phyloP scores from a whole-genome alignment of 2,113 vertebrate genomes.

The Cacatua alba region DNA sequence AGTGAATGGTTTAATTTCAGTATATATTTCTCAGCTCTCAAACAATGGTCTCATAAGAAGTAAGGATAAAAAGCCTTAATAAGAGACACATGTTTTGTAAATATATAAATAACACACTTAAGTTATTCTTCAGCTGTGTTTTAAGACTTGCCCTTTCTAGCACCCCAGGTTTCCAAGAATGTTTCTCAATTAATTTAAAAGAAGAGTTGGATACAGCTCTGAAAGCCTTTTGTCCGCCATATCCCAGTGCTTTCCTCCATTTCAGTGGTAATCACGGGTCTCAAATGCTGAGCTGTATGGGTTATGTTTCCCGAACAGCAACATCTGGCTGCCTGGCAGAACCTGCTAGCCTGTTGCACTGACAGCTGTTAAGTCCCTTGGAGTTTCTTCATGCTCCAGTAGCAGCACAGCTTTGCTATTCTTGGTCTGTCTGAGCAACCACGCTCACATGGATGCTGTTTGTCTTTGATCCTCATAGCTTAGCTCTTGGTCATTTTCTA shows the following conservation, averaged over 20 bases:
- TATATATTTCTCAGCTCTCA: neutral
- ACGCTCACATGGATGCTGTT: neutral
- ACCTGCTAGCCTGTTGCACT: neutral
- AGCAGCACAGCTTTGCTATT: neutral
- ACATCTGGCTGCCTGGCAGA: constrained; percentile 64
- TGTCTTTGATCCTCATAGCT: neutral
- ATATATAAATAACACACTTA: neutral
- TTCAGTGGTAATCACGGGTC: neutral
- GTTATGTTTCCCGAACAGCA: neutral
- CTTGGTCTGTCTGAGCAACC: neutral
- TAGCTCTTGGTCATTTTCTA: neutral
- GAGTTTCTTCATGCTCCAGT: constrained; percentile 11
- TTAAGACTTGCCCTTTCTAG: neutral
- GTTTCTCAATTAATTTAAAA: constrained; percentile 1
- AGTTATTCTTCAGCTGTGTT: constrained; percentile 1
- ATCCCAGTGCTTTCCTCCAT: neutral
- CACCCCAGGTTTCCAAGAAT: neutral
- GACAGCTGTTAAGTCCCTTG: neutral
- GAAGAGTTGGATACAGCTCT: neutral
- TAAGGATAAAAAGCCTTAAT: neutral
- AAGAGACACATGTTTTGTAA: constrained; percentile 24
- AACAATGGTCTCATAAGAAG: neutral
- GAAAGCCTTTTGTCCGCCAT: neutral
- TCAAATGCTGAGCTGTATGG: neutral
- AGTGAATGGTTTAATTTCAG: constrained; percentile 20